Base-by-base conservation (phyloP, 2,113 vertebrate genomes). In the Megaleporinus macrocephalus region DNA sequence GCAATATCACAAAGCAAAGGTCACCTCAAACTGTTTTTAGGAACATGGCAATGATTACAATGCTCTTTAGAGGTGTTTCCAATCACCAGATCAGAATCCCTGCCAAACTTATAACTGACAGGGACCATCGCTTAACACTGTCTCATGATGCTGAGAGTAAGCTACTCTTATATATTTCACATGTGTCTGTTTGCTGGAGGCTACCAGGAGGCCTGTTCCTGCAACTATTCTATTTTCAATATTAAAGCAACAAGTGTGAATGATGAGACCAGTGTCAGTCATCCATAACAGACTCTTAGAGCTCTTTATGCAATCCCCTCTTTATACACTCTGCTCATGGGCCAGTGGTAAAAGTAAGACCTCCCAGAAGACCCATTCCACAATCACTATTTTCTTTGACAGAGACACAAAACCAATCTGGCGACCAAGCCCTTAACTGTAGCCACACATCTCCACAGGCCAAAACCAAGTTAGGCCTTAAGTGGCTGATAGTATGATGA, bases 331-430 rank as follows among this genome's bases (percentile, higher is more conserved):
- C 72, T 73, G 61, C 79, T 83, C 73, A 36, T 57, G 51, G 29
- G 69, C 22, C 82, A 78, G 70, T 57, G 16, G 30, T 79, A 73
- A 51, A 74, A 62, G 84, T 82, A 86, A 87, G 90, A 92, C 90
- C 90, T 89, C 90, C 90, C 88, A 88, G 90, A 85, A 90, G 85
- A 84, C 87, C 86, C 68, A 79, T 85, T 53, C 82, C 66, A 80
- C 84, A 85, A 86, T 71, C 44, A n/a, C 68, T 85, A 72, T 85
- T 90, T 90, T 90, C 78, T 86, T 89, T 91, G 72, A 85, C 87
- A 86, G n/a, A 73, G 84, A 89, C 65, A 78, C 85, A 81, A 79
- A 86, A 84, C 79, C 20, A 91, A 86, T 77, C 86, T 85, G 84
- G 86, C 81, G 82, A 73, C 53, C 26, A 41, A 81, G 57, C 78